Base-by-base conservation (phyloP, 2,888 invertebrate species). In the Aporophyla nigra region DNA sequence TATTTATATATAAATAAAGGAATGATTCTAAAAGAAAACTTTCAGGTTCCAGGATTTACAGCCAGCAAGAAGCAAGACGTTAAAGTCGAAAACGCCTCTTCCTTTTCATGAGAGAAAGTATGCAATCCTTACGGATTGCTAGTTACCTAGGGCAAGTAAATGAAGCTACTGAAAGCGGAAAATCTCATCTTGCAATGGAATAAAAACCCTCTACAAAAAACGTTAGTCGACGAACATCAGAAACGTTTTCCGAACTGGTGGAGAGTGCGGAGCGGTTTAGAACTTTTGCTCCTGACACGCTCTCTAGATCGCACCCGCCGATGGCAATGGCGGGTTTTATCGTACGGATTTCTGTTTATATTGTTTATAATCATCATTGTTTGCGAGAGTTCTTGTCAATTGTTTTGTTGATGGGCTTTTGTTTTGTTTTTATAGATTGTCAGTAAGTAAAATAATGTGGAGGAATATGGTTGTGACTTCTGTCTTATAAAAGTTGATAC, bases 161-260 rank as follows among this genome's bases (percentile, higher is more conserved):
- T 1, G 5, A 70, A 74, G 19, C 0, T 53, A 43, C 14, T 43
- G 14, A 46, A 56, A 40, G n/a, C 40, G 10, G 0, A 21, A 63
- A 43, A 59, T 70, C 65, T n/a, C 21, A 46, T 72, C 61, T 51
- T 16, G 2, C n/a, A 40, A 14, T 88, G 88, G 70, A 71, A 6
- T 14, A 54, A 19, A 12, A 43, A 4, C 61, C 51, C 14, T 2
- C 62, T 16, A 87, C 88, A 89, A 92, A 91, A 93, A 93, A 89
- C 89, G 87, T 87, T 82, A 82, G 79, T 85, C 87, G 86, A 78
- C 69, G 91, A 91, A 94, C 93, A 94, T 90, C 88, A 92, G 91
- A 95, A 94, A 91, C 93, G 93, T 94, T 94, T 95, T 92, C 90
- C 91, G 90, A 92, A 92, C 91, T 90, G 87, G 77, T 85, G 84